A percentile compares a stretch with the other conserved stretches of the same genome.
Evolutionary conservation across 2,888 invertebrate genomes (phyloP).

Genomic region (Caenorhabditis sp.): DNA sequence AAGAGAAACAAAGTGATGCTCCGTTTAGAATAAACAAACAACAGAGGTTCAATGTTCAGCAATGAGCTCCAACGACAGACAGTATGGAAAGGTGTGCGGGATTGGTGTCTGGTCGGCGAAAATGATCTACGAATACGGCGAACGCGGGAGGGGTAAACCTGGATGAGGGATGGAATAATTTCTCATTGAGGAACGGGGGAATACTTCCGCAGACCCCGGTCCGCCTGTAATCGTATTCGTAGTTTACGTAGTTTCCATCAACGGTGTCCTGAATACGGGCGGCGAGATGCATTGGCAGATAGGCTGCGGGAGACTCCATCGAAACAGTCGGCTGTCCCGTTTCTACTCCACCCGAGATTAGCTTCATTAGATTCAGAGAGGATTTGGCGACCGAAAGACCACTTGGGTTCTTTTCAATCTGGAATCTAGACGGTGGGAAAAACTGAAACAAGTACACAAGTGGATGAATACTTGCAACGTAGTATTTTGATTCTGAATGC

Average conservation of each 20-base stretch:
- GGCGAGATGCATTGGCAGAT: neutral
- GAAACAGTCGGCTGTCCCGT: neutral
- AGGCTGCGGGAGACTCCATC: no score
- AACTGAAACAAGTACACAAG: no score
- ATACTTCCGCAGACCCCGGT: neutral
- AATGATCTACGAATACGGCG: constrained; percentile 41
- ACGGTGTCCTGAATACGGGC: neutral
- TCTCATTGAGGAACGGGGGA: neutral
- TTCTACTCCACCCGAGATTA: neutral
- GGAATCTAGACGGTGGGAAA: no score
- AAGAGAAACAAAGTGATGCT: constrained; percentile 6
- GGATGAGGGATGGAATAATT: neutral
- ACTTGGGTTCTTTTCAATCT: no score
- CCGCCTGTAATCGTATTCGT: neutral
- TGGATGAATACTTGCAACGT: no score
- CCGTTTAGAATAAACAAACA: neutral
- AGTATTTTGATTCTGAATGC: no score
- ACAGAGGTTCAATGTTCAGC: constrained; percentile 46
- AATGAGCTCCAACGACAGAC: constrained; percentile 15
- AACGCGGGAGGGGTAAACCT: constrained; percentile 9
- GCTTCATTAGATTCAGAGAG: neutral
- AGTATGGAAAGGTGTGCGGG: constrained; percentile 42
- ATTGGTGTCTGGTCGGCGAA: constrained; percentile 52
- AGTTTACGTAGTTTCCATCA: neutral
- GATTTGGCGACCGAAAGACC: neutral